A percentile compares a stretch with the other conserved stretches of the same genome.
phyloP scores from a whole-genome alignment of 1,140 invertebrate species.

The Ylistrum balloti region DNA sequence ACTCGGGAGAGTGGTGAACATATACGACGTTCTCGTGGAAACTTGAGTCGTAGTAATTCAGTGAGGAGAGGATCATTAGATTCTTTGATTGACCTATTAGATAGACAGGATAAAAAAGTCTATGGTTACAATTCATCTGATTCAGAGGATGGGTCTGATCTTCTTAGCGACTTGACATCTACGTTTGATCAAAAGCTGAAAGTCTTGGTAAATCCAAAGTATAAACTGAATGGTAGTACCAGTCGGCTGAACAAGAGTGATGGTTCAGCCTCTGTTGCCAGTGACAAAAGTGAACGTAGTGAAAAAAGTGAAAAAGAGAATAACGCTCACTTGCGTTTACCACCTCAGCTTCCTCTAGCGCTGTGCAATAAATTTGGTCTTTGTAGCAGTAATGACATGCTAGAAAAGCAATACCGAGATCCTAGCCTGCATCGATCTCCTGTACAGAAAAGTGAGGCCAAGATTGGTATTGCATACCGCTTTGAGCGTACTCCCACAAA shows the following conservation, averaged over 20 bases:
- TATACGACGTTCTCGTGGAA: conserved; percentile 49
- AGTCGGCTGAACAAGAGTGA: conserved; percentile 88
- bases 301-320: conserved; percentile 44
- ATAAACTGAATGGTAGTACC: conserved; percentile 66
- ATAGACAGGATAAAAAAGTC: conserved; percentile 69
- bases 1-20: conserved; percentile 44
- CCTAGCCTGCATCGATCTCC: conserved; percentile 78
- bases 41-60: conserved; percentile 66
- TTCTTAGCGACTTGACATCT: conserved; percentile 88
- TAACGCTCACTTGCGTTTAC: conserved; percentile 50
- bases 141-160: conserved; percentile 85
- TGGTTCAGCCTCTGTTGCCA: conserved; percentile 50
- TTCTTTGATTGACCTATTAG: conserved; percentile 85
- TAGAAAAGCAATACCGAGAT: conserved; percentile 74
- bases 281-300: conserved; percentile 49
- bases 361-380: conserved; percentile 61
- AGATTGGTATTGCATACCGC: conserved; percentile 79
- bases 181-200: conserved; percentile 90
- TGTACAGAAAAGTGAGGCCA: conserved; percentile 70
- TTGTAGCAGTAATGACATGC: conserved; percentile 62
- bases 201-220: conserved; percentile 83
- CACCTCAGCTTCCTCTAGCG: conserved; percentile 66
- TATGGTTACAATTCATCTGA: conserved; percentile 75
- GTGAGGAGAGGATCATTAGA: conserved; percentile 85
- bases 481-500: conserved; percentile 73